phyloP scores from a whole-genome alignment of 2,797 vertebrate species.

The Diplodus sargus region DNA sequence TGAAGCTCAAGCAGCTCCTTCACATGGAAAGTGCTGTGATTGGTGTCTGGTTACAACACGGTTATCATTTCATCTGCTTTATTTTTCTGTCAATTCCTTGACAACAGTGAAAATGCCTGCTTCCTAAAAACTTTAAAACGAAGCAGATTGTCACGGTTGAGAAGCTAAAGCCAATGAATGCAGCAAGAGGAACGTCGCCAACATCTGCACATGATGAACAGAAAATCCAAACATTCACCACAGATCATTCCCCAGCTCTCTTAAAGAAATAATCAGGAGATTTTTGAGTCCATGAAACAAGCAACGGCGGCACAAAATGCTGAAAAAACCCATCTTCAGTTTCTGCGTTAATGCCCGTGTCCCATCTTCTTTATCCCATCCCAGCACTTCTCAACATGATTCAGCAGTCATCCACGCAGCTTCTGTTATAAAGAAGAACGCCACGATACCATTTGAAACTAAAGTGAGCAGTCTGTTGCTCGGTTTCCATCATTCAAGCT shows the following conservation, averaged over 20 bases:
- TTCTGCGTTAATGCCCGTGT: conserved; percentile 17
- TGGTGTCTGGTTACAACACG: background rate
- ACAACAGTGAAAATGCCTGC: background rate
- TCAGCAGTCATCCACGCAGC: background rate
- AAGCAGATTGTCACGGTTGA: background rate
- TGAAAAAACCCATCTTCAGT: conserved; percentile 8
- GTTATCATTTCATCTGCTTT: background rate
- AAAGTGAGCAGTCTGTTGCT: background rate
- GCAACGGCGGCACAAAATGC: background rate
- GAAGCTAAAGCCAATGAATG: background rate
- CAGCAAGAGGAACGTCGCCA: conserved; percentile 9
- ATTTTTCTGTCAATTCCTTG: background rate
- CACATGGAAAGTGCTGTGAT: background rate
- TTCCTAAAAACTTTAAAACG: too few relatives aligned
- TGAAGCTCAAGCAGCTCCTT: conserved; percentile 4
- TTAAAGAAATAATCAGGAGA: background rate
- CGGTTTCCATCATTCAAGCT: background rate
- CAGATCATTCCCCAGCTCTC: background rate
- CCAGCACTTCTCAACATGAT: background rate
- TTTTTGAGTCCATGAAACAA: conserved; percentile 31
- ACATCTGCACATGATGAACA: conserved; percentile 35
- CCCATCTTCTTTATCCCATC: background rate
- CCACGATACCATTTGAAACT: background rate
- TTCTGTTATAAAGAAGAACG: background rate
- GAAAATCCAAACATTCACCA: background rate